Base-by-base conservation (phyloP, 2,113 vertebrate species). In the Myrmecophaga tridactyla region DNA sequence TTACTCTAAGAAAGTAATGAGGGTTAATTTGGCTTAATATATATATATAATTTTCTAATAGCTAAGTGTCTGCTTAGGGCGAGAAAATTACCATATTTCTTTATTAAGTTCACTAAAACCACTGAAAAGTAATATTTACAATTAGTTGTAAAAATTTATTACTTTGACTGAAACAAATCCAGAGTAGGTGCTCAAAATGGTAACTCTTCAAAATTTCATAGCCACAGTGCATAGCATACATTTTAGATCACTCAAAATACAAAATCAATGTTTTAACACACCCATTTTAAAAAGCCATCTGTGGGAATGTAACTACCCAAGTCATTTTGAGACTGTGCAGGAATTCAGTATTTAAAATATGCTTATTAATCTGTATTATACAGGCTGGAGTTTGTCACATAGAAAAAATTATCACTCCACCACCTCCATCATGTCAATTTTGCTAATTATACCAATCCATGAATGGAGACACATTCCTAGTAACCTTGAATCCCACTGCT, bases 1-100 rank as follows among this genome's bases (percentile, higher is more conserved):
- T 86, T 89, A 56, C 34, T 86, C 53, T 76, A 25, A 85, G 27
- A 78, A 83, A 36, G 34, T 92, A 86, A 83, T 86, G 62, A 78
- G 36, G n/a, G 76, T 53, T 87, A 93, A 93, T 87, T 75, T 84
- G 27, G 41, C 18, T 96, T 89, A 87, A 76, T 80, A n/a, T 56
- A 18, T 92, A 89, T n/a, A 95, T 87, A 93, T 96, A 93, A 90
- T 97, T 94, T 95, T 96, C 69, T 89, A 31, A 41, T 41, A 43
- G 29, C 80, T 77, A 82, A 86, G 48, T 94, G 53, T 80, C 85
- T 94, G 20, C n/a, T 89, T 43, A 94, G 31, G 92, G 62, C 58
- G 76, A 53, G 62, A 46, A 96, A 67, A 90, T 90, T 81, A 92
- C 51, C 85, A 25, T 72, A 92, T 95, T 31, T 95, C 91, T 92